These are phyloP conservation scores for Sinocyclocheilus maitianheensis DNA, from an alignment of 2,113 vertebrate genomes.

Conservation along the genomic window DNA sequence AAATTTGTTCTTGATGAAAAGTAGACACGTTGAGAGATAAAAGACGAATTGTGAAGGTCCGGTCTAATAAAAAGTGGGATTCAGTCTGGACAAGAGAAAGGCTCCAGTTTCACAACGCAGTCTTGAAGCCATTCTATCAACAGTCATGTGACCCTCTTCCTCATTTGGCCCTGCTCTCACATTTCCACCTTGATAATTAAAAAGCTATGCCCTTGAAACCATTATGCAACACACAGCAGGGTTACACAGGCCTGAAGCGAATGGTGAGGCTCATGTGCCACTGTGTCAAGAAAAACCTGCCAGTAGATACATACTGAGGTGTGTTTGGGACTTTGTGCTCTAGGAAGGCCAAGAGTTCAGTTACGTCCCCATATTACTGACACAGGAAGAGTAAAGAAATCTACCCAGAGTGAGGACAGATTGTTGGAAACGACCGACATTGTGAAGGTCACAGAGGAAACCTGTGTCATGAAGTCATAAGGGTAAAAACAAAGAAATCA, in stretches of 20 bases:
- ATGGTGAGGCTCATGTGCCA: too few relatives aligned
- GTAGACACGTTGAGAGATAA: slow-evolving; percentile 57
- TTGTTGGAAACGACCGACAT: background rate
- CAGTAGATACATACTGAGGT: background rate
- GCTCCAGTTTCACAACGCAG: slow-evolving; percentile 57
- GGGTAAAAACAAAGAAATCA: too few relatives aligned
- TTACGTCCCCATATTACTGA: background rate
- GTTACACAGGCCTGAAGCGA: background rate
- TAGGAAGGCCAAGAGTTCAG: background rate
- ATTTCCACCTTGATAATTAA: slow-evolving; percentile 68
- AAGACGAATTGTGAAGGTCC: slow-evolving; percentile 56
- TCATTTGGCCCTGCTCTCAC: slow-evolving; percentile 64
- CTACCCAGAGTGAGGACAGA: slow-evolving; percentile 12
- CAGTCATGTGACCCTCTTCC: slow-evolving; percentile 65
- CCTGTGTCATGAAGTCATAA: too few relatives aligned
- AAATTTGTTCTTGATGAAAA: slow-evolving; percentile 77
- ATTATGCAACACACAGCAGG: slow-evolving; percentile 38
- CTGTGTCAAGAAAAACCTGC: too few relatives aligned
- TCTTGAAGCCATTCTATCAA: slow-evolving; percentile 61
- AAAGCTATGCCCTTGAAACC: slow-evolving; percentile 66
- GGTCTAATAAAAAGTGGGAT: slow-evolving; percentile 43
- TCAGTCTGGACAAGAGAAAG: slow-evolving; percentile 50
- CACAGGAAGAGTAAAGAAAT: background rate
- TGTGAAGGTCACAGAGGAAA: background rate
- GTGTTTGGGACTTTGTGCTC: background rate